A percentile compares a stretch with the other conserved stretches of the same genome.
phyloP scores from a whole-genome alignment of 2,113 vertebrate species.

The Ailurus styani region DNA sequence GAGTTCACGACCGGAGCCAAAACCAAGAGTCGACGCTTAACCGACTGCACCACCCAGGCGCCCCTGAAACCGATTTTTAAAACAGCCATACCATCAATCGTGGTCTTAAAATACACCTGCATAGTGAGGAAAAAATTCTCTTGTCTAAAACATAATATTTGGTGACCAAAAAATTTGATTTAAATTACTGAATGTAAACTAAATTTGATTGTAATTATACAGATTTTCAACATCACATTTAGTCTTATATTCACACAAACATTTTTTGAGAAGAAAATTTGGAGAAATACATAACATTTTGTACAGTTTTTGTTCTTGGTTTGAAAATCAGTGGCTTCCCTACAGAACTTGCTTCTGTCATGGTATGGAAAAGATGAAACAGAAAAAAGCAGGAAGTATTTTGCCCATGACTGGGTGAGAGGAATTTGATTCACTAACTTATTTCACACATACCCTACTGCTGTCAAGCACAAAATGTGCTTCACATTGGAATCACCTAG shows the following conservation, averaged over 20 bases:
- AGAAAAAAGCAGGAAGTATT: background rate
- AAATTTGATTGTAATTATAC: background rate
- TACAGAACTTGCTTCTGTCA: background rate
- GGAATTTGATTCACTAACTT: background rate
- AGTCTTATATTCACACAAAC: background rate
- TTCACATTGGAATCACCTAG: background rate
- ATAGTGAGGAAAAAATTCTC: background rate
- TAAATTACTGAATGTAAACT: background rate
- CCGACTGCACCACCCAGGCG: background rate
- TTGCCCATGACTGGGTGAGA: background rate
- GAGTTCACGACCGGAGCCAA: background rate
- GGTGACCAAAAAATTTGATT: background rate
- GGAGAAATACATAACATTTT: background rate
- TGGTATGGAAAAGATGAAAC: background rate
- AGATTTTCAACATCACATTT: background rate
- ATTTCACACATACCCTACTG: background rate
- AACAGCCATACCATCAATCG: background rate
- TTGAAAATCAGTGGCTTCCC: background rate
- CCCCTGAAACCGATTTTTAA: background rate
- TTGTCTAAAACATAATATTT: constrained; percentile 2
- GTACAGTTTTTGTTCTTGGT: background rate
- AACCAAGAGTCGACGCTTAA: background rate
- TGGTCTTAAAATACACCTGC: background rate
- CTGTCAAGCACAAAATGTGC: background rate
- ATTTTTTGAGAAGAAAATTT: background rate